Evolutionary conservation across 2,113 vertebrate species (phyloP).

Genomic region (Hymenochirus boettgeri): DNA sequence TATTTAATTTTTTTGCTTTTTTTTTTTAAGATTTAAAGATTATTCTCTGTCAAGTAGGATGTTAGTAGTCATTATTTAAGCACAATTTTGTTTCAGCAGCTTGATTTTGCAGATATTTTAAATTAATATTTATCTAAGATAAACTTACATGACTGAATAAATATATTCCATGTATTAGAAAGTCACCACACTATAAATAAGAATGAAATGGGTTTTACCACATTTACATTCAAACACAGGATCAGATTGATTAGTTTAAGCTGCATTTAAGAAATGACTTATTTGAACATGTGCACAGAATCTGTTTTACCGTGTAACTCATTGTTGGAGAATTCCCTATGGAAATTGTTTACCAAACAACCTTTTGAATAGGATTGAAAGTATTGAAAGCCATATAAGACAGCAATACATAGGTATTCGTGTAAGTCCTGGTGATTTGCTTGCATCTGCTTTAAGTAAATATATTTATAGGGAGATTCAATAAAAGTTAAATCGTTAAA

Average conservation of each 20-base stretch:
- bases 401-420: no score
- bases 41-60: no score
- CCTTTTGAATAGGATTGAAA: constrained; percentile 16
- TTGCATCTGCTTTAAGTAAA: no score
- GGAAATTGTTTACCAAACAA: constrained; percentile 32
- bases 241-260: constrained; percentile 37
- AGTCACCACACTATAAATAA: constrained; percentile 10
- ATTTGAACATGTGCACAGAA: constrained; percentile 32
- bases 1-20: no score
- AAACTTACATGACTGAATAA: background rate
- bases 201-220: constrained; percentile 32
- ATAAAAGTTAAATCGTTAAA: no score
- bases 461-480: no score
- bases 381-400: constrained; percentile 9
- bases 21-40: no score
- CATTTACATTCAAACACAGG: constrained; percentile 35
- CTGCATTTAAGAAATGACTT: constrained; percentile 38
- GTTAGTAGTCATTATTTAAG: no score
- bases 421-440: no score
- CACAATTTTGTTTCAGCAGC: no score
- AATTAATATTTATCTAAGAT: no score
- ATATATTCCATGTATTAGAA: constrained; percentile 8
- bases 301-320: constrained; percentile 30
- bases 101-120: no score
- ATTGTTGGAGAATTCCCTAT: constrained; percentile 37